A percentile compares a stretch with the other conserved stretches of the same genome.
Conservation (phyloP, 2,797 vertebrate genomes). For the Rhincodon typus region DNA sequence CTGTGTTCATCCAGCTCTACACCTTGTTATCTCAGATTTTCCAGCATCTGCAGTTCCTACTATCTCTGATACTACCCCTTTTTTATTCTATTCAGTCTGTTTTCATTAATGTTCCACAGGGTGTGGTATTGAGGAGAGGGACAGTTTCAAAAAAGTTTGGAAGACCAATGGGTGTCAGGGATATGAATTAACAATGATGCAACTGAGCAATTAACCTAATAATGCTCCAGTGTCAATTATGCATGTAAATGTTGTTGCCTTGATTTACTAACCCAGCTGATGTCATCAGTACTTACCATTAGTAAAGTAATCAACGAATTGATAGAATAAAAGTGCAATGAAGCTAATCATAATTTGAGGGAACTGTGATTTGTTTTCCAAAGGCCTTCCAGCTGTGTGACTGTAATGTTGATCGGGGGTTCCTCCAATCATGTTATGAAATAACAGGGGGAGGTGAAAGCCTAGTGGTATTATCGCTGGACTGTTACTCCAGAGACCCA, state of each 20-base stretch:
- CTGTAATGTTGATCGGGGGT: background rate
- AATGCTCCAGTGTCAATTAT: background rate
- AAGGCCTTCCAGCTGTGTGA: background rate
- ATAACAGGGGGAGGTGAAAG: no score
- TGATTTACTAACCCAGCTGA: background rate
- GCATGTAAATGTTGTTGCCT: background rate
- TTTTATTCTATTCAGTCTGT: background rate
- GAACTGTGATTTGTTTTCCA: background rate
- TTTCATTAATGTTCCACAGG: background rate
- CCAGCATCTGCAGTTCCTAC: no score
- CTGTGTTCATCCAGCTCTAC: no score
- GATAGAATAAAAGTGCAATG: background rate
- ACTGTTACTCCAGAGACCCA: no score
- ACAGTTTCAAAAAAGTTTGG: background rate
- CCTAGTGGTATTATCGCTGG: no score
- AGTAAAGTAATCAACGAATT: conserved; percentile 11
- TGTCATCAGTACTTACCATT: background rate
- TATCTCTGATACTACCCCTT: no score
- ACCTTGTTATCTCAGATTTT: no score
- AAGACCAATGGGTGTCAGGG: no score
- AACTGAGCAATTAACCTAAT: background rate
- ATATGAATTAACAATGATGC: background rate
- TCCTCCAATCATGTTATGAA: background rate
- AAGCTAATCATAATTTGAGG: background rate
- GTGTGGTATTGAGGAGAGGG: background rate